phyloP scores from a whole-genome alignment of 2,888 invertebrate species.

The Mesorhabditis sp. region DNA sequence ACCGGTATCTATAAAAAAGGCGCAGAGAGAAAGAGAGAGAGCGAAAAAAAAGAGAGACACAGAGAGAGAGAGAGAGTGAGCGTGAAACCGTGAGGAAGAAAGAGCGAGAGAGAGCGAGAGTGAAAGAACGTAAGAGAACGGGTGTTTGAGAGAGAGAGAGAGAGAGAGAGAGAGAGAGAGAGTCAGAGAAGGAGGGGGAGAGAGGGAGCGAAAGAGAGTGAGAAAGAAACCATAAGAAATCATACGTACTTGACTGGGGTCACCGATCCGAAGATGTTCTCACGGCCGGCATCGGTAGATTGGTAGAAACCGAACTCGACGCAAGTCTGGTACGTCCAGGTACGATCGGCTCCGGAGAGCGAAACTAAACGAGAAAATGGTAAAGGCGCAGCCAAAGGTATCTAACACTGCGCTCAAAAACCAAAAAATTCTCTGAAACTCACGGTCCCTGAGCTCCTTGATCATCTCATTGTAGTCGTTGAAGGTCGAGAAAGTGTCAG shows the following conservation, averaged over 20 bases:
- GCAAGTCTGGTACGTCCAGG: constrained; percentile 92
- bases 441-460: background rate
- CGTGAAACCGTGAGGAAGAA: no score
- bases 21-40: background rate
- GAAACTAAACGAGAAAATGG: background rate
- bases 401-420: background rate
- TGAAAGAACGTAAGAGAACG: no score
- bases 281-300: constrained; percentile 68
- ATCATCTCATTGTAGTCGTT: background rate
- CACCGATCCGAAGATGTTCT: constrained; percentile 40
- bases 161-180: no score
- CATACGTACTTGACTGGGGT: constrained; percentile 40
- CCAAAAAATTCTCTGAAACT: background rate
- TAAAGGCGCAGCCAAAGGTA: no score
- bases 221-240: no score
- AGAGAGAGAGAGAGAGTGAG: background rate
- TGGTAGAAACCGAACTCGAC: constrained; percentile 94
- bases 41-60: background rate
- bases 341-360: constrained; percentile 63
- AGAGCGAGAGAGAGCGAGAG: no score
- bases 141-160: no score
- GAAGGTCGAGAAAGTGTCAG: background rate
- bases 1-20: background rate
- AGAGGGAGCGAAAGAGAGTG: background rate
- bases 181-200: background rate